Base-by-base conservation (phyloP, 2,113 vertebrate species). In the Dipodomys merriami region DNA sequence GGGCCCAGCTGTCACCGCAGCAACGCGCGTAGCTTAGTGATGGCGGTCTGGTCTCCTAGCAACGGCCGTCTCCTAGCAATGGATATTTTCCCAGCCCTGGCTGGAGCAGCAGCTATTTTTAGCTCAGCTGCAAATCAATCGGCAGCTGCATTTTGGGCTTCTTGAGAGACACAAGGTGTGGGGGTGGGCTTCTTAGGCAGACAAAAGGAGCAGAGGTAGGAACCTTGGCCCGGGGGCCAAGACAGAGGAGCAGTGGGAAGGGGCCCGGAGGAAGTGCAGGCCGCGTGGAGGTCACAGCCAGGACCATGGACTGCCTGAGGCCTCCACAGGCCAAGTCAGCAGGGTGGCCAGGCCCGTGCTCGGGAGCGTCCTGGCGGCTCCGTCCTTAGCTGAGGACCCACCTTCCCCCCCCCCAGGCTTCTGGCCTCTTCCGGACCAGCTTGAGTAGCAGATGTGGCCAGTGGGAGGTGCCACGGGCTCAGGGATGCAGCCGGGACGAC, bases 41-140 rank as follows among this genome's bases (percentile, higher is more conserved):
- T 97, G 96, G 94, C 95, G 27, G 98, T 98, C 97, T 98, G 29
- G 98, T 98, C 97, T 98, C 98, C 98, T 92, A 39, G 98, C 97
- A 98, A 98, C 98, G 16, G 90, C 72, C 39, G 98, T 98, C 96
- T 97, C 98, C 96, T 98, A 98, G 98, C 97, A 97, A 98, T 98
- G 96, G 97, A 97, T 97, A 96, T 98, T 97, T 97, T 97, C 97
- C 97, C 67, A 96, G 98, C 96, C 97, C 97, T 95, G 97, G 97
- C 97, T 97, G 95, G 94, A 97, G 97, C 97, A 95, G 95, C 83
- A 88, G 97, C 97, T 98, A 98, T 98, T 98, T 98, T 98, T 98
- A 98, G 98, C 96, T 94, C 11, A 19, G 88, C 86, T 96, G 94
- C 64, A 93, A 97, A 98, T 98, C 98, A 98, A 97, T 97, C 95